phyloP scores from a whole-genome alignment of 2,888 invertebrate species.

The Adelognathus sp. region DNA sequence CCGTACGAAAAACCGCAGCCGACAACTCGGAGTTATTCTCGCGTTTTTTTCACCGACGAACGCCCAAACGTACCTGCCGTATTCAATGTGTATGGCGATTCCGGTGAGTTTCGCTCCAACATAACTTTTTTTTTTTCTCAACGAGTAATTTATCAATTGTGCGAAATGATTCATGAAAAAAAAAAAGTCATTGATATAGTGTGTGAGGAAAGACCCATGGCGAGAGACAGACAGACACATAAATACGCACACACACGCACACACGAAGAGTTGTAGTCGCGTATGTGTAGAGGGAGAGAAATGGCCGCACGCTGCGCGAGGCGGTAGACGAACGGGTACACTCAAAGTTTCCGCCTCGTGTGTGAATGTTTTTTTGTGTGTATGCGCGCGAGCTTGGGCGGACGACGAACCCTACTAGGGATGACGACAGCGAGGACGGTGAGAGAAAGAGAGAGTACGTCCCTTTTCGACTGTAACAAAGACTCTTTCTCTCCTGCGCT shows the following conservation, averaged over 20 bases:
- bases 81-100: constrained; percentile 94
- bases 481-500: too few relatives aligned
- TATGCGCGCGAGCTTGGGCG: constrained; percentile 60
- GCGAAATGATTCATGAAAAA: too few relatives aligned
- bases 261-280: too few relatives aligned
- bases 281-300: background rate
- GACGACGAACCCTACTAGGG: constrained; percentile 71
- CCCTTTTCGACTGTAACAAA: too few relatives aligned
- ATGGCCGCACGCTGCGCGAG: background rate
- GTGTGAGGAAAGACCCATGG: too few relatives aligned
- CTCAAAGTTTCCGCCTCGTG: background rate
- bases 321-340: background rate
- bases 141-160: too few relatives aligned
- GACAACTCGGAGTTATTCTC: constrained; percentile 72
- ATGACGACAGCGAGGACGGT: constrained; percentile 56
- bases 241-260: too few relatives aligned
- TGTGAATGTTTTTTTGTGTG: too few relatives aligned
- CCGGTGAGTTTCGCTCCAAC: constrained; percentile 84
- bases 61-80: constrained; percentile 83
- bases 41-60: constrained; percentile 77
- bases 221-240: too few relatives aligned
- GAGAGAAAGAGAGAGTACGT: constrained; percentile 5
- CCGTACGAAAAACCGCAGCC: constrained; percentile 42
- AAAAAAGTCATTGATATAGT: too few relatives aligned
- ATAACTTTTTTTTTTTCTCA: too few relatives aligned